Base-by-base conservation (phyloP, 1,140 invertebrate species). In the Galleria mellonella region DNA sequence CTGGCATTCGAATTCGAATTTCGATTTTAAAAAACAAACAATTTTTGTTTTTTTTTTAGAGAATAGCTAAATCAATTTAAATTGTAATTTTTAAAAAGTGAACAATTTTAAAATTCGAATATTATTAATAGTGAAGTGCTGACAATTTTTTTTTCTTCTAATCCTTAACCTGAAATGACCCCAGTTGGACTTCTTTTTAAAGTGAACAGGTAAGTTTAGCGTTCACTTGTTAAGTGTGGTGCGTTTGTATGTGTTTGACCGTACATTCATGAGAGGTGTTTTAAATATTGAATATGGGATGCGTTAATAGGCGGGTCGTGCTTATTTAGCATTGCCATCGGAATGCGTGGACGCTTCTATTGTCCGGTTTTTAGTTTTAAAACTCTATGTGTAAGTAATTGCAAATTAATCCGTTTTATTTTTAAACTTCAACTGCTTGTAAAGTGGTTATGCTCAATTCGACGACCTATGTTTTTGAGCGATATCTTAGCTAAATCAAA, bases 151-250 rank as follows among this genome's bases (percentile, higher is more conserved):
- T 39, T 49, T 36, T 23, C 6, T 23, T 23, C 2, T 23, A 23
- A 23, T 23, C 17, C 17, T 23, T 43, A 59, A 64, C 51, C 55
- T 60, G 69, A 59, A 39, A 87, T 87, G 78, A 85, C 82, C 67
- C 84, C 84, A 8, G 81, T 86, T 35, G 83, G 84, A 71, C 75
- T 87, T 51, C 62, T 87, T 62, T 86, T 87, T 48, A 86, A 86
- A 85, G 83, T 87, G 63, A 87, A 81, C 69, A 84, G 81, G 77
- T 83, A 67, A 71, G 78, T 66, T 57, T 58, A 58, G 45, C 43
- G 15, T 8, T 8, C 9, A n/a, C 9, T 23, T 40, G 53, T 50
- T 47, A 48, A 50, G 32, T 48, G 13, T 44, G 14, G 9, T 38
- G 29, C 13, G 14, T 29, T 14, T 30, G 27, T 17, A 30, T 17